phyloP scores from a whole-genome alignment of 1,140 invertebrate species.

The Venturia canescens region DNA sequence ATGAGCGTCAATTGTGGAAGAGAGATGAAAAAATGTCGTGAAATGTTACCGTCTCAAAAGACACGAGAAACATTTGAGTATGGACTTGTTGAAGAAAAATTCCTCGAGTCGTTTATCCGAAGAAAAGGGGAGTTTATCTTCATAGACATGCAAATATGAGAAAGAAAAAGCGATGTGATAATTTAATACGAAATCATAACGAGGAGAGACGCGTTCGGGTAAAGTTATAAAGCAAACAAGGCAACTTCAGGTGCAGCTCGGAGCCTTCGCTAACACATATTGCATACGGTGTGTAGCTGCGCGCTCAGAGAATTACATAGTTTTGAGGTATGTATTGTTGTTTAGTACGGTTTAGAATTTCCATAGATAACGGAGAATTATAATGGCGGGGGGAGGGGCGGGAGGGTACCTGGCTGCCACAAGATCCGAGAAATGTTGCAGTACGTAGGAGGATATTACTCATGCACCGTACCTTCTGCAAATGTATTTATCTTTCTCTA shows the following conservation, averaged over 20 bases:
- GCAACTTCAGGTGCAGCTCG: conserved; percentile 45
- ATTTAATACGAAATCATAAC: conserved; percentile 36
- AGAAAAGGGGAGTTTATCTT: too few species aligned
- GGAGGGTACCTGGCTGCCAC: too few species aligned
- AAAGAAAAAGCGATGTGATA: conserved; percentile 5
- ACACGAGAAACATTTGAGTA: too few species aligned
- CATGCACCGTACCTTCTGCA: conserved; percentile 42
- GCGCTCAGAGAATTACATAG: conserved; percentile 67
- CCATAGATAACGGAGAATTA: conserved; percentile 75
- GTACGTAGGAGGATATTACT: conserved; percentile 46
- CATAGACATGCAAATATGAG: background rate
- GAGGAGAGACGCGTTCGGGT: conserved; percentile 5
- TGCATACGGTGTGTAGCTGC: conserved; percentile 58
- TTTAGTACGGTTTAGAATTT: conserved; percentile 74
- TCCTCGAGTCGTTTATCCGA: too few species aligned
- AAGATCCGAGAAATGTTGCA: conserved; percentile 60
- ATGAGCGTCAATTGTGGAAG: too few species aligned
- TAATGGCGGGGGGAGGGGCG: conserved; percentile 63
- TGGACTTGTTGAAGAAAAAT: too few species aligned
- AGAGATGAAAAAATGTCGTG: too few species aligned
- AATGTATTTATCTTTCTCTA: conserved; percentile 30
- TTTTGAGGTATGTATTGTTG: conserved; percentile 73
- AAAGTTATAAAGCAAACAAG: conserved; percentile 51
- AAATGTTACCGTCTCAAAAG: too few species aligned
- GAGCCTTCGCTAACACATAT: conserved; percentile 56